Evolutionary conservation across 2,113 vertebrate genomes (phyloP), one percentile per base, ranked within the genome.

Genomic region (Patagioenas fasciata): DNA sequence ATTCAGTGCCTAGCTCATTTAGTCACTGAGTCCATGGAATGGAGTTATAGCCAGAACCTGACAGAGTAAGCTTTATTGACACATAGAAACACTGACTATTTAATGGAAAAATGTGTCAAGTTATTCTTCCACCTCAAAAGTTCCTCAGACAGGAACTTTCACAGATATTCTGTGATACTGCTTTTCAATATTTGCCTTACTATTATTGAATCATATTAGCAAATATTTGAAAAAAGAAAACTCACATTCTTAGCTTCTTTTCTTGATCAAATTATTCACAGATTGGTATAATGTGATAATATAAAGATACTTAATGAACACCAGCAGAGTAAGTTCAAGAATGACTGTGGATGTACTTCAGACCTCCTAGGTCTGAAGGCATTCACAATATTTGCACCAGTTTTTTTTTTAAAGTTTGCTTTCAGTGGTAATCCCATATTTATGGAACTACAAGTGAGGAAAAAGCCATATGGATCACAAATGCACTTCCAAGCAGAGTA

Each of bases 1-100:
- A 24, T 28, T 61, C 47, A 50, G 2, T 15, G 24, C 5, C 58
- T 25, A 11, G 6, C 16, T 78, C 38, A 42, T 65, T n/a, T 31
- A n/a, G 28, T 38, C 4, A 0, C 36, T n/a, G 10, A 2, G 14
- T 34, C 16, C n/a, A 53, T 15, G 10, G 9, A 19, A 10, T n/a
- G 17, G 17, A 64, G 25, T 88, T 54, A 28, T 3, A 44, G 2
- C 32, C 38, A 54, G 26, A 83, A 71, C 6, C 26, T 44, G 32
- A 17, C 6, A 71, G 6, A 51, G 0, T 0, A 54, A n/a, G 19
- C 11, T 29, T 40, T 18, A 38, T 21, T 50, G 15, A 3, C 34
- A 23, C 38, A 60, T 1, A 47, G 32, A 69, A 47, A 74, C 31
- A 5, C 2, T 31, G 13, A 38, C 2, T 28, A 8, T 40, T 88